phyloP scores from a whole-genome alignment of 2,888 invertebrate species.

The Cantharis lateralis region DNA sequence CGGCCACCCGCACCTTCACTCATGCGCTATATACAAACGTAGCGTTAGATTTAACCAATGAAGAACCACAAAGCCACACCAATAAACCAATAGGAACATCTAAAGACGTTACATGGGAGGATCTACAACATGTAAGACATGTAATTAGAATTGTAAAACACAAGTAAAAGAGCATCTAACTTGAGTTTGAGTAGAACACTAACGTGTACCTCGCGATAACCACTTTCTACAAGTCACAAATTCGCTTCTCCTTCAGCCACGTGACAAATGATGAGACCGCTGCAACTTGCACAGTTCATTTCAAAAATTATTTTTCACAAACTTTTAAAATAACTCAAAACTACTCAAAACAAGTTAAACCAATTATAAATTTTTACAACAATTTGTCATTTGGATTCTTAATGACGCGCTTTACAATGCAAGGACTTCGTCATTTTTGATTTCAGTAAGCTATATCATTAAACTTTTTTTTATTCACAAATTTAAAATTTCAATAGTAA shows the following conservation, averaged over 20 bases:
- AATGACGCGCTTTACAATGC: neutral
- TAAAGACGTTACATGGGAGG: constrained; percentile 57
- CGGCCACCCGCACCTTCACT: constrained; percentile 47
- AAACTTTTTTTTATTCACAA: no score
- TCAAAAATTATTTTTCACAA: neutral
- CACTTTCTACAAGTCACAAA: neutral
- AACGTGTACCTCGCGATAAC: neutral
- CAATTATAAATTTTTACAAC: neutral
- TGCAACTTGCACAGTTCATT: neutral
- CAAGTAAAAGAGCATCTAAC: constrained; percentile 35
- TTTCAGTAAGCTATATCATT: neutral
- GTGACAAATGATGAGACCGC: neutral
- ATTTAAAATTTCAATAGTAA: no score
- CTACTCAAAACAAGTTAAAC: neutral
- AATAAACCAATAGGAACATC: constrained; percentile 55
- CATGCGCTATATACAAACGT: constrained; percentile 50
- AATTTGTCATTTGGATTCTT: neutral
- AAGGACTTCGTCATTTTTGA: neutral
- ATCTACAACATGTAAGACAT: constrained; percentile 54
- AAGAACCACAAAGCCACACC: constrained; percentile 50
- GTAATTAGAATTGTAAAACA: constrained; percentile 55
- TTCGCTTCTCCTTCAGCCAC: neutral
- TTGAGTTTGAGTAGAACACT: neutral
- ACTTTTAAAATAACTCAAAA: neutral
- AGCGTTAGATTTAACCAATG: constrained; percentile 50